A percentile compares a stretch with the other conserved stretches of the same genome.
phyloP scores from a whole-genome alignment of 2,113 vertebrate species.

The Sakesphorus luctuosus region DNA sequence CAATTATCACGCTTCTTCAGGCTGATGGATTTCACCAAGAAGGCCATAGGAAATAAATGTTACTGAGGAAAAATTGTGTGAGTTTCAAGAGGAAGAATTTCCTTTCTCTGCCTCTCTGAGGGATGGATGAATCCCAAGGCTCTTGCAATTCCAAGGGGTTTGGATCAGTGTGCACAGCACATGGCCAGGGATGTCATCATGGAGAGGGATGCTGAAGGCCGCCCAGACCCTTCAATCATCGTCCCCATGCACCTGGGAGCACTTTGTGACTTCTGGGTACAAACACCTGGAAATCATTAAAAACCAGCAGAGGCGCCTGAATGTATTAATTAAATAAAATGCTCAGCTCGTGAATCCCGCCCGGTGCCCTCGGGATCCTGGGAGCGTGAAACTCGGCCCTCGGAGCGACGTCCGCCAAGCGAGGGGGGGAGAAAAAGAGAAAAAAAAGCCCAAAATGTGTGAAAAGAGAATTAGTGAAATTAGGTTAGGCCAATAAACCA shows the following conservation, averaged over 20 bases:
- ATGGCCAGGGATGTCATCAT: background rate
- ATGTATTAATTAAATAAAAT: conserved; percentile 77
- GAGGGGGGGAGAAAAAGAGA: rapidly evolving
- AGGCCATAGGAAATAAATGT: background rate
- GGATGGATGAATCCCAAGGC: background rate
- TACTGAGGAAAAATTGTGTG: rapidly evolving
- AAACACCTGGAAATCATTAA: conserved; percentile 75
- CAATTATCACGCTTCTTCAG: rapidly evolving
- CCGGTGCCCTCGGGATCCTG: conserved; percentile 14
- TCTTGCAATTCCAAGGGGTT: background rate
- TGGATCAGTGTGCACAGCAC: rapidly evolving
- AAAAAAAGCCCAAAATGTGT: conserved; percentile 63
- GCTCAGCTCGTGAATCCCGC: conserved; percentile 22
- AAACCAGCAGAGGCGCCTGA: conserved; percentile 15
- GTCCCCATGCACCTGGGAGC: background rate
- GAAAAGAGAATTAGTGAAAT: conserved; percentile 85
- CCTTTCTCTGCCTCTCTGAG: background rate
- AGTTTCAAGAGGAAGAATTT: background rate
- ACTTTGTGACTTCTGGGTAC: conserved; percentile 45
- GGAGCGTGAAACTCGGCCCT: conserved; percentile 68
- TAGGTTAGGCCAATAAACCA: conserved; percentile 82
- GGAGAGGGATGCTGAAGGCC: background rate
- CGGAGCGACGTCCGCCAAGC: background rate
- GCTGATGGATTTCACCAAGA: rapidly evolving
- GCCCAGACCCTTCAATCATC: background rate